Conservation (phyloP, 2,888 invertebrate species). For the Hypomecis atomaria region DNA sequence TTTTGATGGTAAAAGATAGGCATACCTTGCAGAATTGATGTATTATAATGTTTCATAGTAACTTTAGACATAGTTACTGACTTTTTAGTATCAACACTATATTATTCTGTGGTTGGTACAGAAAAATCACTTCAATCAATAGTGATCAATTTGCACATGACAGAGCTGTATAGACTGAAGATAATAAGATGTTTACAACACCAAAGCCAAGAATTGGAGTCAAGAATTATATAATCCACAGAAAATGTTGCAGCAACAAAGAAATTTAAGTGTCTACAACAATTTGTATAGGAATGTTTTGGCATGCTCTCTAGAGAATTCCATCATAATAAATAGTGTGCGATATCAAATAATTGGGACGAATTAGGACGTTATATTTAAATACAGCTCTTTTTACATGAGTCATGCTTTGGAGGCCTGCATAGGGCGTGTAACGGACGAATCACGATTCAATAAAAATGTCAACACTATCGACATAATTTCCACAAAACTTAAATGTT, state of each 20-base stretch:
- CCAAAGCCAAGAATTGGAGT: constrained; percentile 19
- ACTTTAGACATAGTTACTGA: too few relatives aligned
- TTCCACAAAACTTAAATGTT: background rate
- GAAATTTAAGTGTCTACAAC: constrained; percentile 20
- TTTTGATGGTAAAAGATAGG: too few relatives aligned
- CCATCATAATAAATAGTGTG: background rate
- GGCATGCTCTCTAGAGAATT: constrained; percentile 13
- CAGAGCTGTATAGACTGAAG: background rate
- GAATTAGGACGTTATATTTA: constrained; percentile 28
- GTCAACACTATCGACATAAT: constrained; percentile 19
- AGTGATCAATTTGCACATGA: background rate
- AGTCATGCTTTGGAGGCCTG: constrained; percentile 45
- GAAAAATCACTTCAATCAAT: background rate
- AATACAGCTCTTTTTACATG: constrained; percentile 40
- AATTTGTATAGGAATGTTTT: background rate
- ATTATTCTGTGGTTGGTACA: constrained; percentile 33
- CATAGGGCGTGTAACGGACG: constrained; percentile 46
- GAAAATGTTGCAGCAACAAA: constrained; percentile 37
- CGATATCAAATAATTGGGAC: background rate
- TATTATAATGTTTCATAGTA: too few relatives aligned
- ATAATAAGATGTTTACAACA: background rate
- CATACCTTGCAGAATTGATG: too few relatives aligned
- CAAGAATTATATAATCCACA: constrained; percentile 53
- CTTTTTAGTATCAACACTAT: background rate
- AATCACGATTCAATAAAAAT: constrained; percentile 44